Evolutionary conservation across 2,797 vertebrate species (phyloP).

Genomic region (Dermochelys coriacea): DNA sequence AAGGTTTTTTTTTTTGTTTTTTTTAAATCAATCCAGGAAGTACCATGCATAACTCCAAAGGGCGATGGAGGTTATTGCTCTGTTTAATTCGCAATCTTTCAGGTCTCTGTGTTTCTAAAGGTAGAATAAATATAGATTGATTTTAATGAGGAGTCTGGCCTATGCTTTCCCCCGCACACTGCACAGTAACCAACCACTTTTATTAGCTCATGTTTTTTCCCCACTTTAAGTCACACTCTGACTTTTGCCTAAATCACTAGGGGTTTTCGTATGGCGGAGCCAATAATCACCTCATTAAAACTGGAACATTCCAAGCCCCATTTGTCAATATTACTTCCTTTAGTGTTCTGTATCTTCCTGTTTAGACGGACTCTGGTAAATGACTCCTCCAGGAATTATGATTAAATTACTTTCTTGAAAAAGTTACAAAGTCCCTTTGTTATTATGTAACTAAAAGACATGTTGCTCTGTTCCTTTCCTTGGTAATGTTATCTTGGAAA

Average conservation of each 20-base stretch:
- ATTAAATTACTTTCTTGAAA: conserved; percentile 34
- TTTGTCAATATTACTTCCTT: conserved; percentile 43
- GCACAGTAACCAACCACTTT: neutral
- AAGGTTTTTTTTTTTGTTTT: neutral
- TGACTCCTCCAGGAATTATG: conserved; percentile 35
- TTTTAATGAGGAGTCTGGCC: conserved; percentile 51
- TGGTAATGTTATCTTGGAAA: conserved; percentile 18
- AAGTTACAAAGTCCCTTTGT: conserved; percentile 17
- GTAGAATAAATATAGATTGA: conserved; percentile 45
- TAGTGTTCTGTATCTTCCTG: neutral
- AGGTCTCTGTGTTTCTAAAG: conserved; percentile 22
- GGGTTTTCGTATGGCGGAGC: neutral
- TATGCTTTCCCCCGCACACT: neutral
- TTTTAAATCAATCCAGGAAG: neutral
- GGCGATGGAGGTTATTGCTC: neutral
- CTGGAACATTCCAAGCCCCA: conserved; percentile 20
- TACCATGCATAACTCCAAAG: neutral
- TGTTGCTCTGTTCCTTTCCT: conserved; percentile 21
- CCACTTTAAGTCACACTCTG: neutral
- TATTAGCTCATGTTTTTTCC: fast-evolving
- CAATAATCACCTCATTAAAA: conserved; percentile 46
- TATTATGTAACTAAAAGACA: conserved; percentile 48
- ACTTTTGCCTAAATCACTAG: conserved; percentile 1
- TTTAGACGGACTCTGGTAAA: conserved; percentile 47
- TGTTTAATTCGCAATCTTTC: neutral